Base-by-base conservation (phyloP, 2,797 vertebrate genomes). In the Enoplosus armatus region DNA sequence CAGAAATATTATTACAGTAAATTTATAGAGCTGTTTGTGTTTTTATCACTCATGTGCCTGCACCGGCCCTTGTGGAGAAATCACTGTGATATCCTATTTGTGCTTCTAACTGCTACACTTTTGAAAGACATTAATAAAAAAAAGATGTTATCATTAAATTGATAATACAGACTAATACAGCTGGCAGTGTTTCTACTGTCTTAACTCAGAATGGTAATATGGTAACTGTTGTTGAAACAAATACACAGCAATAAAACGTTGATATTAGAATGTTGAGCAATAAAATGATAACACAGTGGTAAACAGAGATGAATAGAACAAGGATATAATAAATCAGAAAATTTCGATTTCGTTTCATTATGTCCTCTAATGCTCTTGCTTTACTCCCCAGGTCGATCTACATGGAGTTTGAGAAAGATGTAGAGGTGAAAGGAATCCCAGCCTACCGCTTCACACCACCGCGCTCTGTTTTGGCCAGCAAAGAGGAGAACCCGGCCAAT, bases 361-460 rank as follows among this genome's bases (percentile, higher is more conserved):
- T 29, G 10, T 18, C 11, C 43, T 29, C 5, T 16, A 4, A 35
- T 15, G 41, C 68, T 53, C 33, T 63, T 45, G 5, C 16, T 85
- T 64, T 60, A 1, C 73, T 29, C 43, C 41, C 11, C 86, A 96
- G 96, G 91, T 93, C 96, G 0, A 96, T 96, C 86, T 87, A 96
- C 89, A 93, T 96, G 94, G 91, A 93, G 41, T 96, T 95, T 82
- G 94, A 96, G 79, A 95, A 96, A 72, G 96, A 96, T 0, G 94
- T 96, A 1, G 81, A 83, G 56, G 95, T 96, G 45, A 95, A 94
- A 69, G 96, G 96, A 12, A 93, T 96, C 86, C 93, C 91, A 0
- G 95, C 95, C 0, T 96, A 95, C 53, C 95, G 96, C 55, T 96
- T 95, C 87, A 94, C 95, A 0, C 95, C 96, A 0, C 96, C 96